Evolutionary conservation across 2,113 vertebrate species (phyloP).

Genomic region (Scomber japonicus): DNA sequence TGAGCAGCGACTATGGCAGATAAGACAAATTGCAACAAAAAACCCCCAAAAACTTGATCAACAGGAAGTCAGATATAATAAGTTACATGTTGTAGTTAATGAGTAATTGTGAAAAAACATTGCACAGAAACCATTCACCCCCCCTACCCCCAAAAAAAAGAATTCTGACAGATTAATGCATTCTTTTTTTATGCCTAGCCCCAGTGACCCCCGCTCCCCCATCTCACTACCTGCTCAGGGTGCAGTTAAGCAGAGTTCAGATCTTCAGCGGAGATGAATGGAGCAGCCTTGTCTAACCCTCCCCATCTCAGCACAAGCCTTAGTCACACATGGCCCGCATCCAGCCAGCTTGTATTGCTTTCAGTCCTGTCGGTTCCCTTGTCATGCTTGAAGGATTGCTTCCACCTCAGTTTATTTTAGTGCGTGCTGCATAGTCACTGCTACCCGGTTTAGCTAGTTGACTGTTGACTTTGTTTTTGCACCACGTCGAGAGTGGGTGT

Average conservation of each 20-base stretch:
- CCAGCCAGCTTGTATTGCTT: conserved; percentile 76
- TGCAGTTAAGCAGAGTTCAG: neutral
- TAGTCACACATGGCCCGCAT: conserved; percentile 80
- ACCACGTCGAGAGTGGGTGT: conserved; percentile 35
- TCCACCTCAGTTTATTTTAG: conserved; percentile 88
- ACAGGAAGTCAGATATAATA: neutral
- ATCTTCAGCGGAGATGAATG: conserved; percentile 10
- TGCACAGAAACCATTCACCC: neutral
- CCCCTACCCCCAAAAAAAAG: neutral
- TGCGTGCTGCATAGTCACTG: conserved; percentile 71
- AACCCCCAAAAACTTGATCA: neutral
- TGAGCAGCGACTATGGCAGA: neutral
- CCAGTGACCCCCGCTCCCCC: neutral
- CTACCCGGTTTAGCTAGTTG: conserved; percentile 86
- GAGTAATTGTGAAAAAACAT: neutral
- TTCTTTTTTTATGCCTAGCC: conserved; percentile 3
- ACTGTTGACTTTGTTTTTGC: conserved; percentile 81
- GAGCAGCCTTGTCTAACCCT: conserved; percentile 46
- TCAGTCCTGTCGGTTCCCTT: conserved; percentile 64
- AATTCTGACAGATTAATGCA: neutral
- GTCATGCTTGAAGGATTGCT: conserved; percentile 83
- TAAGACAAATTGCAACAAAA: neutral
- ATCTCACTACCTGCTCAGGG: neutral
- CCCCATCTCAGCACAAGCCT: conserved; percentile 69
- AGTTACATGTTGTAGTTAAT: neutral